Evolutionary conservation across 2,888 invertebrate genomes (phyloP), one percentile per base, ranked within the genome.

Genomic region (Eristalis intricaria): DNA sequence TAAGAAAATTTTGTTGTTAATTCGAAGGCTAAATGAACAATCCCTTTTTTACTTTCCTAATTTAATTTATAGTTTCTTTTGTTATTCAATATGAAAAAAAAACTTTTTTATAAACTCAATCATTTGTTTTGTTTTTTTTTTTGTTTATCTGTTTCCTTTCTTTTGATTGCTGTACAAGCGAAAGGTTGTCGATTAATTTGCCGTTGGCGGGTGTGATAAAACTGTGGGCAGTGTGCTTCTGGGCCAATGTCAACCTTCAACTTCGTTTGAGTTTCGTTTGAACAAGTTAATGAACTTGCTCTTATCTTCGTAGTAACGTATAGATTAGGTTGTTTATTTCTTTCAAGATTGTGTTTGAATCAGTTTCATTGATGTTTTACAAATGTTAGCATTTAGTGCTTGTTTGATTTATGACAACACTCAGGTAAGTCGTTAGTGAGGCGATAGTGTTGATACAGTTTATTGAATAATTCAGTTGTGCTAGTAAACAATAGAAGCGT

Each of bases 41-140:
- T 50, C 68, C 35, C 64, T 58, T 70, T 66, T 75, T 75, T 70
- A 70, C 58, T 81, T 77, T 77, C 38, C 64, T 77, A 69, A 73
- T 73, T 77, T 85, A 85, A 86, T 86, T 86, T 86, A 86, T 86
- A 83, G 65, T 61, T 78, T 83, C 82, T 79, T 86, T 86, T 86
- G 86, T 86, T 86, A 86, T 71, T 86, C 74, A 61, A 86, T 61
- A 84, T 73, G 50, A 19, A 50, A 50, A 75, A 80, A 76, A 77
- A 66, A 70, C 43, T 40, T 75, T 86, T 86, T 82, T 82, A 75
- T 5, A 83, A 78, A 78, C 68, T 69, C n/a, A 35, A 7, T 2
- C 1, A 71, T 5, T 74, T 26, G 56, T 11, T 0, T 50, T 29
- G 56, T 23, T n/a, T n/a, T 26, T 56, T 69, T 26, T 50, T 29